phyloP scores from a whole-genome alignment of 1,140 invertebrate species.

The Anagrus nilaparvatae region DNA sequence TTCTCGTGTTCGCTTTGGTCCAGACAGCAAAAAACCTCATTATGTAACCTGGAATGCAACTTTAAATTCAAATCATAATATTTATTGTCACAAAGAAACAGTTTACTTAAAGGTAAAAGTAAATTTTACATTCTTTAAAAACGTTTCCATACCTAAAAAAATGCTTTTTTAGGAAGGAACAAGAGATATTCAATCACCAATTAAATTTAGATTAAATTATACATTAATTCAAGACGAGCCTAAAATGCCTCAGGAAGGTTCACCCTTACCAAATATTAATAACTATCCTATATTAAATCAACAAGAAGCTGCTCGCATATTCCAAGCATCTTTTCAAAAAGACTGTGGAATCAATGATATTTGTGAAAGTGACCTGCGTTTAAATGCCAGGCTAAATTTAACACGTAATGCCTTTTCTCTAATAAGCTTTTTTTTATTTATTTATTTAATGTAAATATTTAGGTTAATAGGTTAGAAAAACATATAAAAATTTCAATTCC shows the following conservation, averaged over 20 bases:
- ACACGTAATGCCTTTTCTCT: too few species aligned
- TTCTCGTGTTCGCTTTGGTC: slow-evolving; percentile 68
- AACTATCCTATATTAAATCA: slow-evolving; percentile 82
- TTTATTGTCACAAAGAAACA: slow-evolving; percentile 60
- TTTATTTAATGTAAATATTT: too few species aligned
- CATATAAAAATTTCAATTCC: too few species aligned
- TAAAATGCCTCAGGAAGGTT: slow-evolving; percentile 42
- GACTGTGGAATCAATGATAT: slow-evolving; percentile 85
- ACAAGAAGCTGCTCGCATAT: slow-evolving; percentile 68
- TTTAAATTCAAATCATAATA: slow-evolving; percentile 41
- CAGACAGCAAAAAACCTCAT: slow-evolving; percentile 40
- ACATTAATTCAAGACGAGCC: slow-evolving; percentile 63
- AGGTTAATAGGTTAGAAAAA: too few species aligned
- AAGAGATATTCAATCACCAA: slow-evolving; percentile 73
- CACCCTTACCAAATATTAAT: slow-evolving; percentile 58
- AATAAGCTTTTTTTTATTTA: too few species aligned
- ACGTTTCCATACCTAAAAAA: slow-evolving; percentile 2
- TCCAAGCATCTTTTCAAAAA: slow-evolving; percentile 82
- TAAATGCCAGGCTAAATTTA: slow-evolving; percentile 56
- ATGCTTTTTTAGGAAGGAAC: slow-evolving; percentile 53
- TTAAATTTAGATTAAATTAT: slow-evolving; percentile 77
- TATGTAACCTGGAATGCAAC: slow-evolving; percentile 49
- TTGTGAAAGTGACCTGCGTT: slow-evolving; percentile 75
- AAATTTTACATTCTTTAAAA: not conserved
- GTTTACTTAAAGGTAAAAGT: slow-evolving; percentile 62